phyloP scores from a whole-genome alignment of 2,888 invertebrate genomes.

The Sinodicranocentrus sp. region DNA sequence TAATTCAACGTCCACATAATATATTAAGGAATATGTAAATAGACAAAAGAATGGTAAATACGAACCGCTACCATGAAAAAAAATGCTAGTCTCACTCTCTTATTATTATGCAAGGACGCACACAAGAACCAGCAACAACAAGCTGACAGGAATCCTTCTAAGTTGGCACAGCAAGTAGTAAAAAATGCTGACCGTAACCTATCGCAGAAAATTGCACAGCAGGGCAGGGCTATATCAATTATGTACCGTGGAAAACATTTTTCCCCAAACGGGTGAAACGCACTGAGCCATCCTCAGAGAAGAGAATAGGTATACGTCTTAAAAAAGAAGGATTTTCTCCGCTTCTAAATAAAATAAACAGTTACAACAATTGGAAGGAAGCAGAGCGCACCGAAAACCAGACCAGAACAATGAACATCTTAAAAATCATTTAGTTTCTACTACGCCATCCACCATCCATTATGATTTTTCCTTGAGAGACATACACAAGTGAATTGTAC shows the following conservation, averaged over 20 bases:
- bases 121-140: slow-evolving; percentile 24
- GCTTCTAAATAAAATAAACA: slow-evolving; percentile 54
- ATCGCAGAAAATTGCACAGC: slow-evolving; percentile 37
- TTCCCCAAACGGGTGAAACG: slow-evolving; percentile 10
- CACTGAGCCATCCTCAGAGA: slow-evolving; percentile 10
- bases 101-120: slow-evolving; percentile 57
- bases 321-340: slow-evolving; percentile 5
- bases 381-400: slow-evolving; percentile 66
- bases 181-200: slow-evolving; percentile 53
- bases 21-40: not conserved
- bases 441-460: slow-evolving; percentile 39
- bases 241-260: slow-evolving; percentile 33
- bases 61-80: slow-evolving; percentile 22
- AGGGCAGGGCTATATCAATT: slow-evolving; percentile 34
- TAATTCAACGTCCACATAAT: not conserved
- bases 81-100: slow-evolving; percentile 49
- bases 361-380: slow-evolving; percentile 62
- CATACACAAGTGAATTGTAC: not conserved
- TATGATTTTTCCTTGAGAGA: not conserved
- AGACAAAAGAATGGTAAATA: slow-evolving; percentile 21
- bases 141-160: slow-evolving; percentile 42
- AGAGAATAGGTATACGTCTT: slow-evolving; percentile 22
- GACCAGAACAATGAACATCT: slow-evolving; percentile 58
- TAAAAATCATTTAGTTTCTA: slow-evolving; percentile 23
- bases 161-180: slow-evolving; percentile 19